Evolutionary conservation across 2,113 vertebrate genomes (phyloP).

Genomic region (Egretta garzetta): DNA sequence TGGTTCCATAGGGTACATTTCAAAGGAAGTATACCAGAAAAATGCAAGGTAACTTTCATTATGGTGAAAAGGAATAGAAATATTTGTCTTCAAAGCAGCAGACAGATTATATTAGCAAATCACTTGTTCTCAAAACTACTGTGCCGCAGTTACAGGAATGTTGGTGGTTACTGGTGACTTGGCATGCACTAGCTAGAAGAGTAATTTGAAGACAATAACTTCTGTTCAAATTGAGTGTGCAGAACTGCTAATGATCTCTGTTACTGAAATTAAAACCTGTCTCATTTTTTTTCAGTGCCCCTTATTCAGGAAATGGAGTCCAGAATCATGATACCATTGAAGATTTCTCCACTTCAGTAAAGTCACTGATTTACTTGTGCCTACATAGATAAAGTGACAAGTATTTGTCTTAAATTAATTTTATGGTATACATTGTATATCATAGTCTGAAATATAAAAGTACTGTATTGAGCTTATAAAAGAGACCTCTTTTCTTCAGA

Average conservation of each 20-base stretch:
- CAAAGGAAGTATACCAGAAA: not conserved
- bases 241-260: not conserved
- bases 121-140: not conserved
- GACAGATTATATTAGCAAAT: not conserved
- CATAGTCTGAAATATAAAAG: constrained; percentile 71
- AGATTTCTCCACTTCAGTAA: constrained; percentile 91
- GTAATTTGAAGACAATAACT: not conserved
- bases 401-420: constrained; percentile 69
- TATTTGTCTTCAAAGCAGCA: not conserved
- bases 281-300: constrained; percentile 81
- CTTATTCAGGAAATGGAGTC: constrained; percentile 99
- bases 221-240: not conserved
- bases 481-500: constrained; percentile 75
- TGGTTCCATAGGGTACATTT: not conserved
- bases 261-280: not conserved
- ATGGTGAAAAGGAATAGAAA: not conserved
- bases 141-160: not conserved
- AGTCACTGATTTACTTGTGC: constrained; percentile 58
- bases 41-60: not conserved
- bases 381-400: constrained; percentile 64
- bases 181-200: not conserved
- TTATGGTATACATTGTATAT: constrained; percentile 65
- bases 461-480: constrained; percentile 75
- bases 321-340: constrained; percentile 98
- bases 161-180: not conserved